Percentiles rank a stretch among this genome's conserved stretches.
Evolutionary conservation across 2,888 invertebrate species (phyloP).

Genomic region (Sussaba pulchella): DNA sequence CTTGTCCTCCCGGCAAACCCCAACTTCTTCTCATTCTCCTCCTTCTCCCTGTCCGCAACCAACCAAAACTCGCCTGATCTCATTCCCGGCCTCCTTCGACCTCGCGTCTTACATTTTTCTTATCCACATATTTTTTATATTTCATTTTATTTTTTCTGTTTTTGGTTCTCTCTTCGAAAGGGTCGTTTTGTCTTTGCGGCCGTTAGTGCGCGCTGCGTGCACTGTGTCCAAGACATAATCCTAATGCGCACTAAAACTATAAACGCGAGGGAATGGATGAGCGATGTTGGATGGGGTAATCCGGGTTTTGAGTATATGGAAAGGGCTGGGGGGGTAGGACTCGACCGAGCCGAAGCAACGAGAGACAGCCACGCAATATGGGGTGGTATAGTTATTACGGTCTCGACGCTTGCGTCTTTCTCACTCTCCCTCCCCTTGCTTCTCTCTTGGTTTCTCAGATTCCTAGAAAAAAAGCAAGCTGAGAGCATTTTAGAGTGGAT

Average conservation of each 20-base stretch:
- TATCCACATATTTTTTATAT: constrained; percentile 29
- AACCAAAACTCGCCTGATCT: constrained; percentile 52
- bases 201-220: constrained; percentile 12
- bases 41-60: constrained; percentile 43
- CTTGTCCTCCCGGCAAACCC: constrained; percentile 37
- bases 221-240: constrained; percentile 53
- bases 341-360: constrained; percentile 48
- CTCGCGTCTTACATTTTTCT: constrained; percentile 9
- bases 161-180: neutral
- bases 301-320: constrained; percentile 31
- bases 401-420: constrained; percentile 17
- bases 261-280: constrained; percentile 50
- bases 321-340: constrained; percentile 4
- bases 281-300: constrained; percentile 51
- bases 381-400: constrained; percentile 56
- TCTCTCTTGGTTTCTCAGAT: constrained; percentile 42
- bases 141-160: constrained; percentile 16
- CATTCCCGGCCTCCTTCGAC: constrained; percentile 16
- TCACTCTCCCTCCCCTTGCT: constrained; percentile 5
- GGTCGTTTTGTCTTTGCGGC: constrained; percentile 4
- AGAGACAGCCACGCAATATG: constrained; percentile 63
- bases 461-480: constrained; percentile 17
- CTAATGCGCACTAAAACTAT: constrained; percentile 66
- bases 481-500: constrained; percentile 1
- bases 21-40: constrained; percentile 47